phyloP scores from a whole-genome alignment of 2,113 vertebrate genomes.

The Pluvialis apricaria region DNA sequence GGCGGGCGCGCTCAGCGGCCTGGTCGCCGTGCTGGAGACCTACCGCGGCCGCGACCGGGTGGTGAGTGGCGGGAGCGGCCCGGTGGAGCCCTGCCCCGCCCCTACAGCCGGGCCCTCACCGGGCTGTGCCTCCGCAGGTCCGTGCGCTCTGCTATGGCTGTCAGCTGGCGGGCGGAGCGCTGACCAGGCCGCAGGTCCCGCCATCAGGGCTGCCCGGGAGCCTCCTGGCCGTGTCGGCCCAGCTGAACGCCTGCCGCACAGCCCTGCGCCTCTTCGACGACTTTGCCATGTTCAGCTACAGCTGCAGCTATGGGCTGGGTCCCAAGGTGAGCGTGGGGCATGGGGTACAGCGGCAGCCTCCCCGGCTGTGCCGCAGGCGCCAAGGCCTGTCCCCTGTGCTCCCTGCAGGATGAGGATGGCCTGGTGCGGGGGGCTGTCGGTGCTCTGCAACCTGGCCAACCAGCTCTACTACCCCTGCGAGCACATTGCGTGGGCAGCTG shows the following conservation, averaged over 20 bases:
- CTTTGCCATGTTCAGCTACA: constrained; percentile 84
- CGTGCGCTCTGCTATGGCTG: constrained; percentile 85
- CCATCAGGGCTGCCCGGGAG: constrained; percentile 69
- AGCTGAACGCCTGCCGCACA: constrained; percentile 88
- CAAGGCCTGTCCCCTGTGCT: not conserved
- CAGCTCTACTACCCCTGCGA: constrained; percentile 97
- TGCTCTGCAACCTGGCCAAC: constrained; percentile 86
- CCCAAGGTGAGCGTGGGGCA: constrained; percentile 68
- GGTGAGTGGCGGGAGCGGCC: constrained; percentile 74
- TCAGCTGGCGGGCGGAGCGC: constrained; percentile 83
- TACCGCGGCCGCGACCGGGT: constrained; percentile 89
- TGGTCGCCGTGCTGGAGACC: constrained; percentile 80
- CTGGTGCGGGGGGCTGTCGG: constrained; percentile 81
- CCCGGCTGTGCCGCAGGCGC: fast-evolving
- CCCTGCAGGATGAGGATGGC: constrained; percentile 80
- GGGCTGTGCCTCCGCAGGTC: constrained; percentile 68
- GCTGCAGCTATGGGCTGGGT: constrained; percentile 84
- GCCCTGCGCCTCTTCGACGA: constrained; percentile 91
- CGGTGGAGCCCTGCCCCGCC: not conserved
- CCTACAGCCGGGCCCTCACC: not conserved
- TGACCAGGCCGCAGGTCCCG: constrained; percentile 67
- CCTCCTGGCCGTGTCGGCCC: constrained; percentile 82
- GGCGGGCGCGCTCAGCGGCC: constrained; percentile 48
- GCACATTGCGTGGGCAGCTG: constrained; percentile 92
- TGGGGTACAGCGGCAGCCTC: fast-evolving